Evolutionary conservation across 2,797 vertebrate genomes (phyloP), one percentile per base, ranked within the genome.

Genomic region (Tragelaphus oryx): DNA sequence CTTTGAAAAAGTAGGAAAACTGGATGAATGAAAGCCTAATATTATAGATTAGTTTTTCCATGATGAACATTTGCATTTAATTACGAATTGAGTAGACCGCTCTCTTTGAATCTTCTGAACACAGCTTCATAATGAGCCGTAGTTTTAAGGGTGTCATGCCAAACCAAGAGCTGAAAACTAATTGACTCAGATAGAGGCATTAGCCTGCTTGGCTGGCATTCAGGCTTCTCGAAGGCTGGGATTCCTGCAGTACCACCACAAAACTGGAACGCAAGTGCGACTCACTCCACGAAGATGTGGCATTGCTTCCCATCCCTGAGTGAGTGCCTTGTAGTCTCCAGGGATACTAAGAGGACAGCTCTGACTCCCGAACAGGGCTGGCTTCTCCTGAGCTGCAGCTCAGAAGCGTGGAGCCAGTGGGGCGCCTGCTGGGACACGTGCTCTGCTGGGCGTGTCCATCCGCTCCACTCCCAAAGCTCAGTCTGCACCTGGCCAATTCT

Each of bases 371-470:
- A 13, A 2, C 26, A 1, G 22, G 8, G 76, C 59, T 44, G 18
- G 7, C n/a, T 17, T 71, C 52, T 57, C 60, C 76, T 6, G 33
- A 8, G 59, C 4, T 20, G 4, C 1, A 8, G 76, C 2, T 8
- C 1, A 11, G 24, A 11, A 28, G 60, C 44, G 0, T 2, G 26
- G 22, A 54, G 44, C 14, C 2, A 0, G 3, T 4, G 2, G 24
- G 24, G 52, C 11, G 13, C 11, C 1, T 2, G 4, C 62, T 1
- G 1, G 86, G 65, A 2, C 4, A 4, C 6, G 6, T 20, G n/a
- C 28, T 28, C 0, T 1, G 82, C 87, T 2, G 2, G 5, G 14
- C 44, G 37, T 2, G 3, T 9, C 14, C 28, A 4, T 2, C 33
- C 0, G 0, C 68, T 68, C 52, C 17, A 0, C 83, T 12, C 4